A percentile compares a stretch with the other conserved stretches of the same genome.
These are phyloP conservation scores for Thunnus maccoyii DNA, from an alignment of 2,113 vertebrate species.

Conservation along the genomic window DNA sequence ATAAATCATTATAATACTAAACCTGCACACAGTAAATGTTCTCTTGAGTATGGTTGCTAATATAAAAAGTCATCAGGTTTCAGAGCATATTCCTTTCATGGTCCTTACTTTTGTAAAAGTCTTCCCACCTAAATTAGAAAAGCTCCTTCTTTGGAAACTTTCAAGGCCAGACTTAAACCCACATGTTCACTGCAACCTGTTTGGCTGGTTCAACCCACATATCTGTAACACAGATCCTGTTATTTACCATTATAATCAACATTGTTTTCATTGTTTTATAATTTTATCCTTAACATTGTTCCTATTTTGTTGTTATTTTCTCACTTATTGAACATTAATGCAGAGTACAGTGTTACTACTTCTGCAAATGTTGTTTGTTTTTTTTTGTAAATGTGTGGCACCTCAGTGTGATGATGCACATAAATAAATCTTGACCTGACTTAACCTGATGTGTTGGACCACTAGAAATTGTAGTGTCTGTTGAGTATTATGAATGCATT, in stretches of 20 bases:
- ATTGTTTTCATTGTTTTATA: background rate
- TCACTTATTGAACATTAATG: background rate
- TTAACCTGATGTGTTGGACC: background rate
- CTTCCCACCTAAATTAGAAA: background rate
- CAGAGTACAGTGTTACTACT: conserved; percentile 1
- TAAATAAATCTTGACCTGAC: conserved; percentile 28
- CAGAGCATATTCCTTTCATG: background rate
- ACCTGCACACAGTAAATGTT: too few relatives aligned
- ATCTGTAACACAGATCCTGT: background rate
- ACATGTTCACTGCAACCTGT: background rate
- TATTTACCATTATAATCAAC: background rate
- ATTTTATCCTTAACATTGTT: background rate
- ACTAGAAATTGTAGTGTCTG: background rate
- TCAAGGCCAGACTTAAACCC: background rate
- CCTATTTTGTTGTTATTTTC: background rate
- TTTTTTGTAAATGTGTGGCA: conserved; percentile 1
- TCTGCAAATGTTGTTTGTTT: background rate
- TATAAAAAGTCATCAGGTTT: too few relatives aligned
- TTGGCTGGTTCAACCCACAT: background rate
- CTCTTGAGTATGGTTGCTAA: too few relatives aligned
- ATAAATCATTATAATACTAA: too few relatives aligned
- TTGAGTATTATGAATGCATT: too few relatives aligned
- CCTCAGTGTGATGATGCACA: background rate
- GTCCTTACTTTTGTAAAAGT: background rate
- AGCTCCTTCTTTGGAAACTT: background rate